phyloP scores from a whole-genome alignment of 2,797 vertebrate genomes.

The Avahi laniger region DNA sequence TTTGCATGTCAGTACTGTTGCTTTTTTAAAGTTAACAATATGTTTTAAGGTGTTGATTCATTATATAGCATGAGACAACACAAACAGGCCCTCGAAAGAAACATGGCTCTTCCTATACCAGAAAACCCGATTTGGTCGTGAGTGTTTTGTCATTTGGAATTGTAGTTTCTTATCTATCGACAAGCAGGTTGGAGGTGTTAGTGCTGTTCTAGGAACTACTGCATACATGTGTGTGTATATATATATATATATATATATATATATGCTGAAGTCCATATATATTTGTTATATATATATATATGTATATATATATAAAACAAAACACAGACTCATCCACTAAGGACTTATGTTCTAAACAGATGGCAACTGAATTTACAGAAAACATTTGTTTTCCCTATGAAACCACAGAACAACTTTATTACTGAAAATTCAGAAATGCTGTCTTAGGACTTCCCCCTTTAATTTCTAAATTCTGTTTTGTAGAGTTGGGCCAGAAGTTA shows the following conservation, averaged over 20 bases:
- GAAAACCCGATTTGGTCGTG: background rate
- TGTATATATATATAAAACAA: no score
- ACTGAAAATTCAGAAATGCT: background rate
- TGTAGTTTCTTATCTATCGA: background rate
- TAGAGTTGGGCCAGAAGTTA: background rate
- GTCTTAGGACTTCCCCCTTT: background rate
- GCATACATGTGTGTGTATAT: background rate
- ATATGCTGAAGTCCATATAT: background rate
- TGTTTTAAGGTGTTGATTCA: background rate
- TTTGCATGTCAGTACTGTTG: background rate
- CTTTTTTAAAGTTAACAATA: background rate
- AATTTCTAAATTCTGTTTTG: background rate
- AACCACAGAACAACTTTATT: background rate
- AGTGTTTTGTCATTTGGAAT: background rate
- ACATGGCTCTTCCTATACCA: rapidly evolving
- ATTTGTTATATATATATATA: background rate
- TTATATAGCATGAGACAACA: rapidly evolving
- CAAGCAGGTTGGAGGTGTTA: rapidly evolving
- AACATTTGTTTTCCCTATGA: background rate
- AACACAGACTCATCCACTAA: background rate
- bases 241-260: background rate
- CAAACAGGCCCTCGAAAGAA: background rate
- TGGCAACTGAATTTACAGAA: background rate
- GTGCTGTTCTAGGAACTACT: background rate
- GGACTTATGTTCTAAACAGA: background rate